Evolutionary conservation across 2,113 vertebrate species (phyloP).

Genomic region (Pomatostomus ruficeps): DNA sequence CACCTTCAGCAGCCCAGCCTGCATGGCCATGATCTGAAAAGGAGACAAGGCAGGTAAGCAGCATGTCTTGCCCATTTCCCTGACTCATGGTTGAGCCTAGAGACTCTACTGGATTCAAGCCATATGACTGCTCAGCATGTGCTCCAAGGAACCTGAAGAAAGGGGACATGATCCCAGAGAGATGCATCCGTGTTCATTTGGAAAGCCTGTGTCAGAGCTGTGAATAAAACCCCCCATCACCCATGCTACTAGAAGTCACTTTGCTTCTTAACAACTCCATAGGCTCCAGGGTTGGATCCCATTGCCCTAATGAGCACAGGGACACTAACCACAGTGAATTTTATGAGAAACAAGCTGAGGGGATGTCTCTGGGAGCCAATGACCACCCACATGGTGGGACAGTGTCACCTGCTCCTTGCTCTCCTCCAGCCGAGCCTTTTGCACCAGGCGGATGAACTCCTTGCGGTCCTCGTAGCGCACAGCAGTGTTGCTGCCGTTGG

Average conservation of each 20-base stretch:
- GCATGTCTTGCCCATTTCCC: neutral
- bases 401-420: constrained; percentile 87
- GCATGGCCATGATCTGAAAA: constrained; percentile 87
- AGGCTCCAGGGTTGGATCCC: neutral
- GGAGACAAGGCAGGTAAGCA: neutral
- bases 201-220: neutral
- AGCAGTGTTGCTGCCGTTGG: constrained; percentile 77
- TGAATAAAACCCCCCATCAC: neutral
- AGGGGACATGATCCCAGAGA: neutral
- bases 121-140: neutral
- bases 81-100: neutral
- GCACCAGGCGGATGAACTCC: constrained; percentile 87
- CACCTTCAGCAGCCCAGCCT: constrained; percentile 92
- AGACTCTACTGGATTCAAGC: neutral
- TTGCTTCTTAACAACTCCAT: neutral
- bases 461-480: constrained; percentile 87
- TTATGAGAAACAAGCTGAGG: neutral
- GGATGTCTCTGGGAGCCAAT: neutral
- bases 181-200: neutral
- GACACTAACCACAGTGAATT: accelerated
- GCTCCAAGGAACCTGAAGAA: neutral
- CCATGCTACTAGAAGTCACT: neutral
- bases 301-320: neutral
- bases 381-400: neutral
- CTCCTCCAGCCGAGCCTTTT: constrained; percentile 88